These are phyloP conservation scores for Batillaria attramentaria DNA, from an alignment of 1,140 invertebrate genomes.

Conservation along the genomic window DNA sequence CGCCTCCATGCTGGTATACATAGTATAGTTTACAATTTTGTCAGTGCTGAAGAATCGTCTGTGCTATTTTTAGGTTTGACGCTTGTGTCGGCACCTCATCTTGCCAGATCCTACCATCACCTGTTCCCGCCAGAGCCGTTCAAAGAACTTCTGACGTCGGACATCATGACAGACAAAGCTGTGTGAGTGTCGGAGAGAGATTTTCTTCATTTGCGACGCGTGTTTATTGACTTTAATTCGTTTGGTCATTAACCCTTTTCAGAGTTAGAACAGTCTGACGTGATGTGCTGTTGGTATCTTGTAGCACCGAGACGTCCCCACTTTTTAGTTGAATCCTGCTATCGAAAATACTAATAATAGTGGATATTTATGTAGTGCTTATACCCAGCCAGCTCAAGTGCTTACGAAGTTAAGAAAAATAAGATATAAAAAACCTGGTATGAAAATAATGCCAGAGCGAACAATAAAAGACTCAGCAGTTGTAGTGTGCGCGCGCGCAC, in stretches of 20 bases:
- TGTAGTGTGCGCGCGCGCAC: background rate
- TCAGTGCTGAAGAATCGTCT: too few species aligned
- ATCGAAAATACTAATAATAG: background rate
- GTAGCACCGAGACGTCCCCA: too few species aligned
- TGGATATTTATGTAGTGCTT: background rate
- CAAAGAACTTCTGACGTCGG: slow-evolving; percentile 75
- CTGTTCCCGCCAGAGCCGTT: slow-evolving; percentile 93
- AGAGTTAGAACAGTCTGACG: background rate
- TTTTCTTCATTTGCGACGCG: background rate
- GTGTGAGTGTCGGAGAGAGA: too few species aligned
- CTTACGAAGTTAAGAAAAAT: background rate
- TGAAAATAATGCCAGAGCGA: background rate
- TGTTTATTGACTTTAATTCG: background rate
- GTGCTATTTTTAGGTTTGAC: slow-evolving; percentile 84
- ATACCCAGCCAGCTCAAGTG: background rate
- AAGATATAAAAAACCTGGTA: background rate
- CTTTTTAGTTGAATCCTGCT: background rate
- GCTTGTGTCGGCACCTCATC: slow-evolving; percentile 96
- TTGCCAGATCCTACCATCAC: slow-evolving; percentile 97
- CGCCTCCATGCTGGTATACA: too few species aligned
- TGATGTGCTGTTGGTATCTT: background rate
- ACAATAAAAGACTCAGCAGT: background rate
- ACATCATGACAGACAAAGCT: slow-evolving; percentile 23
- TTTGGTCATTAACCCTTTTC: background rate
- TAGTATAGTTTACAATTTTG: too few species aligned